phyloP scores from a whole-genome alignment of 1,140 invertebrate genomes.

The Holotrichia oblita region DNA sequence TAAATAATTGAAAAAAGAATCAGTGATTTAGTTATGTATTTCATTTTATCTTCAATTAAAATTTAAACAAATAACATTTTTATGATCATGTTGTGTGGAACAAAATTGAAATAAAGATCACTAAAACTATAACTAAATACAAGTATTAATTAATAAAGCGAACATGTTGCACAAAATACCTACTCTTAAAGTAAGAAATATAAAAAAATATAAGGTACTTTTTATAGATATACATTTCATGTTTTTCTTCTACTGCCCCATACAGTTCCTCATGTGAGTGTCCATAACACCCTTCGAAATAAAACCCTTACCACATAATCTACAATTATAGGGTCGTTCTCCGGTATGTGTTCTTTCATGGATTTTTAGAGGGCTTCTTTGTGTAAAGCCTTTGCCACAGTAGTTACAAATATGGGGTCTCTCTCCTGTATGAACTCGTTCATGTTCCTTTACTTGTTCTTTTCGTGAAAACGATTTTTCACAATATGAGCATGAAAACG shows the following conservation, averaged over 20 bases:
- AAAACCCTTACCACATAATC: conserved; percentile 61
- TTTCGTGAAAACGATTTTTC: conserved; percentile 67
- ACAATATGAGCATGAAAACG: conserved; percentile 73
- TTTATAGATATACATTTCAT: neutral
- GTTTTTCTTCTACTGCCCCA: conserved; percentile 9
- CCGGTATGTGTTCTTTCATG: too few species aligned
- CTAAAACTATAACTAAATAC: too few species aligned
- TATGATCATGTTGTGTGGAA: too few species aligned
- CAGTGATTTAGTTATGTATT: too few species aligned
- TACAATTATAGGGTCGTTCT: conserved; percentile 64
- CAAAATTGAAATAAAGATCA: too few species aligned
- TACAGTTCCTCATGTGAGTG: conserved; percentile 49
- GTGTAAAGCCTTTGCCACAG: conserved; percentile 69
- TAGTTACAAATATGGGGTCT: conserved; percentile 63
- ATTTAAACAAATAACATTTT: too few species aligned
- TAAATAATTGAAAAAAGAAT: too few species aligned
- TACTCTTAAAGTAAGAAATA: conserved; percentile 13
- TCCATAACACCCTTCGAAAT: conserved; percentile 49
- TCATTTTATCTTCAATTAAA: too few species aligned
- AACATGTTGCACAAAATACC: neutral
- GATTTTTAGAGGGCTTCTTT: conserved; percentile 40
- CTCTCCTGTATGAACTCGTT: too few species aligned
- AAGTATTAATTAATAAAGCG: too few species aligned
- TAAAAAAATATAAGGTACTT: conserved; percentile 33
- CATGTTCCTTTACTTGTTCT: too few species aligned